Conservation (phyloP, 2,888 invertebrate genomes). For the Troides helena region DNA sequence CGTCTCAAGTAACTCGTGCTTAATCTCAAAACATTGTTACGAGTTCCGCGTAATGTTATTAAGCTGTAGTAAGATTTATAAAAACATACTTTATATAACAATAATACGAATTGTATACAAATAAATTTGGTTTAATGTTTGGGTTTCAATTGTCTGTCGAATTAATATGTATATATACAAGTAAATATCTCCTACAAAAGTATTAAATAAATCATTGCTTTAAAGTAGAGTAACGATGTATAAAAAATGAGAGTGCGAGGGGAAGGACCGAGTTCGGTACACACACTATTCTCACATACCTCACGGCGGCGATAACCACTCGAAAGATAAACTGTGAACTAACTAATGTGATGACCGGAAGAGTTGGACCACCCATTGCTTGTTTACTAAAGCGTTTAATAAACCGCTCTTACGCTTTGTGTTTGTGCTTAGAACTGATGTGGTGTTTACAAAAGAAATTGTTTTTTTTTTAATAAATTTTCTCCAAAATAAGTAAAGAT, state of each 20-base stretch:
- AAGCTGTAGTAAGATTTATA: background rate
- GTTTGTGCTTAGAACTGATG: background rate
- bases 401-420: conserved; percentile 8
- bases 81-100: background rate
- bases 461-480: too few relatives aligned
- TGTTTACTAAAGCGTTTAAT: conserved; percentile 27
- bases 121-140: background rate
- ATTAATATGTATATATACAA: background rate
- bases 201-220: conserved; percentile 20
- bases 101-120: background rate
- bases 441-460: too few relatives aligned
- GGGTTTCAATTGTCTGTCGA: background rate
- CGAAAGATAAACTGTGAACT: conserved; percentile 30
- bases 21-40: background rate
- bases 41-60: background rate
- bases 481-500: background rate
- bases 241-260: background rate
- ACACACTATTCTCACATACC: conserved; percentile 23
- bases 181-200: background rate
- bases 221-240: background rate
- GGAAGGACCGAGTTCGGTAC: background rate
- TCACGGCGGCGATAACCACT: conserved; percentile 26
- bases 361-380: conserved; percentile 25
- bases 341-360: conserved; percentile 26
- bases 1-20: background rate